Conservation (phyloP, 2,888 invertebrate species). For the Xylota segnis region DNA sequence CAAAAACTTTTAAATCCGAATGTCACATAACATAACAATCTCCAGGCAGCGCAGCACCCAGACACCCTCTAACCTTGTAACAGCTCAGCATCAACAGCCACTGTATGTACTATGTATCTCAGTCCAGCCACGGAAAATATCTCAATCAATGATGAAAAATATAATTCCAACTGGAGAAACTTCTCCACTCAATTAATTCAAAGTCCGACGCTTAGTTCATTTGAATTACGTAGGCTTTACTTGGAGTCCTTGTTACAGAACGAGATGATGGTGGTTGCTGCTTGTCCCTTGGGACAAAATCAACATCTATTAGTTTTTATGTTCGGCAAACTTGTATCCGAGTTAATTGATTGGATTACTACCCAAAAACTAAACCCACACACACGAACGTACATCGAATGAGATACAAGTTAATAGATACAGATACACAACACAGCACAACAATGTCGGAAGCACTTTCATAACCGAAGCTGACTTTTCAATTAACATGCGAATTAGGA, state of each 20-base stretch:
- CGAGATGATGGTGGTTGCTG: not conserved
- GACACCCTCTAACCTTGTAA: not conserved
- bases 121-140: constrained; percentile 14
- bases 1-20: constrained; percentile 5
- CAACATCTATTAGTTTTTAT: constrained; percentile 77
- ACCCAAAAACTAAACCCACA: constrained; percentile 47
- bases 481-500: constrained; percentile 80
- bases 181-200: constrained; percentile 62
- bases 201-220: constrained; percentile 41
- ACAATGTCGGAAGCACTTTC: constrained; percentile 70
- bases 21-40: constrained; percentile 10
- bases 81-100: constrained; percentile 17
- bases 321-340: constrained; percentile 68
- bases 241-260: not conserved
- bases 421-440: too few relatives aligned
- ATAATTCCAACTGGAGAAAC: constrained; percentile 40
- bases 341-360: constrained; percentile 76
- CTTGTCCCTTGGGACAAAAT: constrained; percentile 62
- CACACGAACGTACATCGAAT: not conserved
- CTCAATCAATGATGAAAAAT: constrained; percentile 52
- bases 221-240: constrained; percentile 43
- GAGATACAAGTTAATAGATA: constrained; percentile 61
- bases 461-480: constrained; percentile 78
- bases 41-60: not conserved
- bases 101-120: too few relatives aligned